Evolutionary conservation across 2,113 vertebrate genomes (phyloP), one percentile per base, ranked within the genome.

Genomic region (Salvelinus fontinalis): DNA sequence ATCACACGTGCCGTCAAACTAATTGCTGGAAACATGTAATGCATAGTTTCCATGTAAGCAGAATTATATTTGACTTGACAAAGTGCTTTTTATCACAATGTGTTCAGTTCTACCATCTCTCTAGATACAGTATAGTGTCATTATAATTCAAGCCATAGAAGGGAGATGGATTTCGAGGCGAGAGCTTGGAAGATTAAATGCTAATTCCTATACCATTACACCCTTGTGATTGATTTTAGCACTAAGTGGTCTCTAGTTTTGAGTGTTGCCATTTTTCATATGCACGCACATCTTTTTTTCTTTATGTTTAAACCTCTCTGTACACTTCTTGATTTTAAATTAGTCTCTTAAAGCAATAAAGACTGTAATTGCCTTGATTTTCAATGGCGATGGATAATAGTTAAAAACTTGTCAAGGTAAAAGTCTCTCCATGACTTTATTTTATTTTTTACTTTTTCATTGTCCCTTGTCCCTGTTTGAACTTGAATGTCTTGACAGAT

Each of bases 121-220:
- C 65, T 75, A 44, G 62, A 70, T 59, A 14, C 4, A n/a, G 31
- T 14, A 71, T 7, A 27, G 22, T 51, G 49, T 54, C 22, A 79
- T 24, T 73, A 48, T 73, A 57, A 11, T 66, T 77, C 22, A 51
- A 48, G 49, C 72, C 67, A 44, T 70, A 51, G 54, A 73, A 68
- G 71, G 24, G 60, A 62, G 22, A 71, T 26, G 70, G 66, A 59
- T 57, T 74, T 73, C 73, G 71, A 81, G 67, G 31, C 80, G 51
- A 74, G 67, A 39, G 71, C 79, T 76, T 78, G 67, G 64, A 81
- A 74, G 70, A 67, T 70, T 1, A 68, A 68, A 9, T 24, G 26
- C 16, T 54, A 13, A 39, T 68, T 39, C 29, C 14, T 34, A 20
- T 34, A 20, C 27, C 67, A 68, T 34, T 34, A 68, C 4, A 18